Base-by-base conservation (phyloP, 53 echinoderm and acorn worm genomes). In the Paracentrotus lividus region DNA sequence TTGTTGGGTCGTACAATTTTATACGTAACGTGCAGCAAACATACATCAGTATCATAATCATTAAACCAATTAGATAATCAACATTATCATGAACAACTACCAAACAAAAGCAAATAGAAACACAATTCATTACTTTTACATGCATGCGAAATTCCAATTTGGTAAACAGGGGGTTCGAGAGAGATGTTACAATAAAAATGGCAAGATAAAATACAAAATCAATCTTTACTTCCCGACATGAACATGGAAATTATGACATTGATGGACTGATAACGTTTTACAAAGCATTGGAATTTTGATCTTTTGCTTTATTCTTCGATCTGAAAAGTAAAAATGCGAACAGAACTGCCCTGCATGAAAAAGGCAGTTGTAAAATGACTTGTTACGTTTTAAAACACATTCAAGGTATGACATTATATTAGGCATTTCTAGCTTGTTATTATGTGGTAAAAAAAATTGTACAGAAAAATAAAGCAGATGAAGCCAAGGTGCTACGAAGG, bases 111-210 rank as follows among this genome's bases (percentile, higher is more conserved):
- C 3, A 21, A 77, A 42, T 20, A n/a, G n/a, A n/a, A 27, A 72
- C 33, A 72, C 1, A 34, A n/a, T 81, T 81, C 38, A 69, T 14
- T 4, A 45, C 75, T 38, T 75, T 45, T n/a, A 47, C 2, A 47
- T 21, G 12, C 81, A 81, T 47, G 44, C 47, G 81, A 81, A 81
- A 45, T 47, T 44, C 13, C 12, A 45, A n/a, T 6, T 81, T n/a
- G 9, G 49, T 45, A 8, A 47, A 81, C 1, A 81, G 27, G 47
- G 6, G n/a, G n/a, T n/a, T 40, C 72, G 5, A 21, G 81, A 81
- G 81, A 81, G 81, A 81, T 81, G 81, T 81, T 45, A 81, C 81
- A 81, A 81, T n/a, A n/a, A 47, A 21, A 26, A 27, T 81, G 81
- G 81, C 81, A 81, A 81, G 81, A 81, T 81, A 81, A n/a, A n/a